Conservation (phyloP, 2,113 vertebrate species). For the Eudorcas thomsonii region DNA sequence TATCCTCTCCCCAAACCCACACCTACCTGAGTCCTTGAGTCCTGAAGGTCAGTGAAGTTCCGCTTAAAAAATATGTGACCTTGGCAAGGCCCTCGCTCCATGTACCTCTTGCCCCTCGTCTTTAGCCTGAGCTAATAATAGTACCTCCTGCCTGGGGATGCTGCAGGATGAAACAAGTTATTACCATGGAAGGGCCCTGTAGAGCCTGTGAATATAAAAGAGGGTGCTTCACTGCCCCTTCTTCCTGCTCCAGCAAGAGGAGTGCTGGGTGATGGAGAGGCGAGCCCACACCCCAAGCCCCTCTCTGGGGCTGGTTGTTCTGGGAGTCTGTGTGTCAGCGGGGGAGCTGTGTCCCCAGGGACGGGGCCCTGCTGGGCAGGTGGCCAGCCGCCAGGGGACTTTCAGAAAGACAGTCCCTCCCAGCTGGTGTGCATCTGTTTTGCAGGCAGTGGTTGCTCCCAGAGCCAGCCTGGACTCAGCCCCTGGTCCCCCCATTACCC, state of each 20-base stretch:
- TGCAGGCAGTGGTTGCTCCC: rapidly evolving
- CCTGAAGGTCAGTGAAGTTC: background rate
- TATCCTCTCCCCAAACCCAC: background rate
- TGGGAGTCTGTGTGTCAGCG: background rate
- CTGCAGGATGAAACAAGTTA: background rate
- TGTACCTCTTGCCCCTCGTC: background rate
- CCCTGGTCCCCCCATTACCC: slow-evolving; percentile 34
- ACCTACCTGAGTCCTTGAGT: background rate
- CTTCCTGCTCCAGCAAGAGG: background rate
- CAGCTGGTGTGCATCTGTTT: background rate
- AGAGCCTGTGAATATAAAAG: too few relatives aligned
- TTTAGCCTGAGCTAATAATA: background rate
- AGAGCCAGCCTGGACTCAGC: background rate
- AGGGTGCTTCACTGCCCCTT: too few relatives aligned
- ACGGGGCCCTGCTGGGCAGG: too few relatives aligned
- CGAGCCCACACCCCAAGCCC: background rate
- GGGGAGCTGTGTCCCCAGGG: background rate
- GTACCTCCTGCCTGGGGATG: background rate
- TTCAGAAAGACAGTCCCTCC: background rate
- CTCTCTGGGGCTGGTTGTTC: background rate
- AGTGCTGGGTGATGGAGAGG: background rate
- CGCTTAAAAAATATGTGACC: background rate
- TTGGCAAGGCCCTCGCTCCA: background rate
- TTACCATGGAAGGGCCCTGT: too few relatives aligned
- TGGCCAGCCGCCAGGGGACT: rapidly evolving